Percentiles rank a stretch among this genome's conserved stretches.
These are phyloP conservation scores for Pica pica DNA, from an alignment of 2,113 vertebrate species.

Conservation along the genomic window DNA sequence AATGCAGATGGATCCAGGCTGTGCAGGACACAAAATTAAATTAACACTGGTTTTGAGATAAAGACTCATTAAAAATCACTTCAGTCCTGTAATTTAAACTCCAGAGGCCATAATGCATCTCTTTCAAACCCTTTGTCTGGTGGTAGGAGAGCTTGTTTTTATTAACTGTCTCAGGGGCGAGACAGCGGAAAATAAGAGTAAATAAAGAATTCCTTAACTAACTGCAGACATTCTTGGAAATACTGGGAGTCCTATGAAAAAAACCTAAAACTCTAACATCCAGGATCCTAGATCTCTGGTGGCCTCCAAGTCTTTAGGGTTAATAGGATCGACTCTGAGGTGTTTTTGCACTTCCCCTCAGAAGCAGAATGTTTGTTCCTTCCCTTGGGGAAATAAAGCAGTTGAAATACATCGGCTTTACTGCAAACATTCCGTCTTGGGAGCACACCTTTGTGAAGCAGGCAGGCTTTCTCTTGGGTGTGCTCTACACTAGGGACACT, in stretches of 20 bases:
- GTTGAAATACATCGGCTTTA: not conserved
- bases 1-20: not conserved
- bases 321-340: not conserved
- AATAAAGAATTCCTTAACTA: not conserved
- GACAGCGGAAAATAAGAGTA: not conserved
- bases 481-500: not conserved
- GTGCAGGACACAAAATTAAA: not conserved
- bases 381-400: not conserved
- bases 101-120: not conserved
- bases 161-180: not conserved
- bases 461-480: not conserved
- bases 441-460: not conserved
- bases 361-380: not conserved
- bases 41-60: not conserved
- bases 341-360: not conserved
- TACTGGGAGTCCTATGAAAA: rapidly evolving
- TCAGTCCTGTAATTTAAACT: not conserved
- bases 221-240: not conserved
- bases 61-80: not conserved
- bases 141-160: not conserved
- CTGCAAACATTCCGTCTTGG: not conserved
- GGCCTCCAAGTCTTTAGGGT: not conserved
- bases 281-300: not conserved
- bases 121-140: not conserved
- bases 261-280: not conserved